Base-by-base conservation (phyloP, 1,140 invertebrate species). In the Archivesica marissinica region DNA sequence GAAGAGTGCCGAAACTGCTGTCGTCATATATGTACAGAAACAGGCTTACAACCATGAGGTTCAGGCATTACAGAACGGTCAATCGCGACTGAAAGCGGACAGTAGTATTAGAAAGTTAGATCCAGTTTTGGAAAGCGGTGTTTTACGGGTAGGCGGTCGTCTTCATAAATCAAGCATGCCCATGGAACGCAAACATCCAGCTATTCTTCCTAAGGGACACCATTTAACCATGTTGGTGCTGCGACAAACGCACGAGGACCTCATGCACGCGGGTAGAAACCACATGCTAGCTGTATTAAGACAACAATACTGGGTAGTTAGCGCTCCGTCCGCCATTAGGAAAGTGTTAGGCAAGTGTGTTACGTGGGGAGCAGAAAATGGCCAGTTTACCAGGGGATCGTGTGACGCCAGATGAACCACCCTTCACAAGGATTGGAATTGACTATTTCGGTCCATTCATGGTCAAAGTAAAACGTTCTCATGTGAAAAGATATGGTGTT, bases 371-470 rank as follows among this genome's bases (percentile, higher is more conserved):
- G 39, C 87, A 88, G 33, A 86, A 88, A 38, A 86, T 88, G 76
- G 64, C 79, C 6, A 3, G 68, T 41, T 66, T 88, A 41, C 85
- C 85, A 50, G 35, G n/a, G 13, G 85, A 88, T 54, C 74, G 81
- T 15, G 7, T 70, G 0, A 66, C 33, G 4, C 74, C 87, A 2
- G 85, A 86, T 33, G 64, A 88, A 82, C 80, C 86, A 28, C 87
- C 84, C 25, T 90, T 88, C 44, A 72, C 83, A 1, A 39, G 39
- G 9, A 70, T 83, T 52, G 88, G 87, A 0, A 52, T 89, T 13
- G 89, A 89, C 75, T 89, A 80, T 74, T 89, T 89, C 81, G 86
- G 89, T 11, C 89, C 87, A 17, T 89, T 89, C 28, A 54, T 85
- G 17, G 83, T 87, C 1, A 91, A 91, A 81, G 28, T 64, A 38